Evolutionary conservation across 2,797 vertebrate species (phyloP), one percentile per base, ranked within the genome.

Genomic region (Apogon talboti): DNA sequence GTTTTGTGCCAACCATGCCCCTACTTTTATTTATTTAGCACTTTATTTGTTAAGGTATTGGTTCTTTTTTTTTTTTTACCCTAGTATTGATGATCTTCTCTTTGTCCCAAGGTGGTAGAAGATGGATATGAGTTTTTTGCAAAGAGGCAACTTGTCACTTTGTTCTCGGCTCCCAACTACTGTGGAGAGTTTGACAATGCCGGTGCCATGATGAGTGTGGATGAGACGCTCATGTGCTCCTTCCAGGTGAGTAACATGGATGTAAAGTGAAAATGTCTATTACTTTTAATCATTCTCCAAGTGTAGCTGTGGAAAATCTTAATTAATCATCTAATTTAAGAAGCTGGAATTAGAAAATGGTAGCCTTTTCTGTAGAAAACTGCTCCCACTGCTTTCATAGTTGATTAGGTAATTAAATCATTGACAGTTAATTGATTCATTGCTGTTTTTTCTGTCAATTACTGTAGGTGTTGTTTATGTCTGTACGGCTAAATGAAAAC

Each of bases 181-280:
- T 95, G 94, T n/a, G 94, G 94, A 47, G 94, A 95, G 86, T 94
- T 95, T 62, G 94, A 95, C 84, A 95, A 95, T 1, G 93, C 93
- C 6, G 94, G 94, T 9, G 94, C 94, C 85, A 95, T 95, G 94
- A 95, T 95, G 94, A 95, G 93, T 33, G 94, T 95, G 77, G 94
- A 95, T 14, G 94, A 95, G 73, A 95, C 94, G 0, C 93, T 95
- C 83, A 95, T 95, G 94, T 95, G 93, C 85, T 95, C 94, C 67
- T 95, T 95, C 84, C 94, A 95, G 93, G 94, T 95, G 28, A 38
- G 77, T 61, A 13, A 48, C 48, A 15, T n/a, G 0, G 11, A 49
- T 11, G 3, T 30, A 5, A 30, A 28, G 6, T 28, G 24, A 28
- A 28, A 28, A 12, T 10, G 18, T n/a, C 2, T 18, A n/a, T 19